Base-by-base conservation (phyloP, 1,140 invertebrate species). In the Trachelipus rathkii region DNA sequence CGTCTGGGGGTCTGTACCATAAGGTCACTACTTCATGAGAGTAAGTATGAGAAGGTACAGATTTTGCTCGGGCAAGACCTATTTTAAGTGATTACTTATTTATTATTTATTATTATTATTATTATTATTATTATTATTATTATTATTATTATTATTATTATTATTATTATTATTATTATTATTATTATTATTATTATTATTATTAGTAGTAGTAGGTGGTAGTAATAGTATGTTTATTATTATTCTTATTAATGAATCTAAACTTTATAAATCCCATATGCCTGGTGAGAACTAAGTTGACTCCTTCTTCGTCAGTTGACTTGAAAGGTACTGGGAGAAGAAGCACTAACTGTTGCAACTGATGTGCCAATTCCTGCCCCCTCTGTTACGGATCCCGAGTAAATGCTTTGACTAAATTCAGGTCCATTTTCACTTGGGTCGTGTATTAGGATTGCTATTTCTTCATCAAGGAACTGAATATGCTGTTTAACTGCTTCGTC, bases 1-100 rank as follows among this genome's bases (percentile, higher is more conserved):
- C 96, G 86, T 99, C 97, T 50, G 96, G 96, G 60, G 96, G 96
- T 83, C 96, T 89, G 79, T 88, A 89, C 88, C 88, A 88, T 44
- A 89, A 79, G 60, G 96, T 98, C 77, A 98, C 96, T 53, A 98
- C 96, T 86, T 98, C 96, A 84, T 97, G 94, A 9, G 94, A 96
- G 86, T 97, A 98, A 15, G 96, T 98, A 85, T 96, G 94, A 84
- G 94, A 96, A 73, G 96, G 96, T 73, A 99, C 95, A 67, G 94
- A 96, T 86, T 98, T 97, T 77, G 96, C 96, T 78, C 96, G 88
- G 66, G 96, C 96, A 81, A 99, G 86, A 78, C 90, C 84, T 87
- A 82, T 50, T n/a, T n/a, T n/a, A n/a, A n/a, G n/a, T n/a, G n/a
- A n/a, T n/a, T n/a, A n/a, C n/a, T n/a, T n/a, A n/a, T n/a, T n/a